Conservation (phyloP, 2,113 vertebrate species). For the Microtus montanus region DNA sequence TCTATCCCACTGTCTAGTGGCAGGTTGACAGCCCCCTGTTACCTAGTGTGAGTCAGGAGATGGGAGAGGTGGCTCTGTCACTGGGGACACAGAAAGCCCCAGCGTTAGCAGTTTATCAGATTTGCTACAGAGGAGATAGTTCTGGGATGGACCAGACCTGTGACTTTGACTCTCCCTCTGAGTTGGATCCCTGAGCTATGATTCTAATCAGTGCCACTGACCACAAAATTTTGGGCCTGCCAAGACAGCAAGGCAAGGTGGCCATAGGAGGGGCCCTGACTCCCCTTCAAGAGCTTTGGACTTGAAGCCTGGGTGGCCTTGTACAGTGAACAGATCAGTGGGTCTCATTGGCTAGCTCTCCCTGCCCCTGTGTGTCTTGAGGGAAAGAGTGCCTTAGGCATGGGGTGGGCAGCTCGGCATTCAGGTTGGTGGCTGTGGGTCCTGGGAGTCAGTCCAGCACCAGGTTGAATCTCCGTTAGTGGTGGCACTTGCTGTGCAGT, state of each 20-base stretch:
- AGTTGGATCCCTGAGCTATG: neutral
- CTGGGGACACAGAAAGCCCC: too few species aligned
- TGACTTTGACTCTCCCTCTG: neutral
- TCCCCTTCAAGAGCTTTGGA: neutral
- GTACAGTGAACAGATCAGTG: neutral
- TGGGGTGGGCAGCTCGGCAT: neutral
- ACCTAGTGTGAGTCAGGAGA: neutral
- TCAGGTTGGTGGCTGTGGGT: neutral
- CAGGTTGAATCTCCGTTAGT: neutral
- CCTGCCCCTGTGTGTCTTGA: neutral
- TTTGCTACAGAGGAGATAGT: neutral
- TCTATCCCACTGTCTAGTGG: neutral
- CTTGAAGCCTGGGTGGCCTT: neutral
- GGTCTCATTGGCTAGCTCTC: too few species aligned
- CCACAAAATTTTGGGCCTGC: neutral
- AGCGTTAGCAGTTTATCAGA: neutral
- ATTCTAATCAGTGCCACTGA: too few species aligned
- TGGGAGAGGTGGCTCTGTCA: neutral
- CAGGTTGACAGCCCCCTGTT: neutral
- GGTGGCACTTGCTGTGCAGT: accelerated
- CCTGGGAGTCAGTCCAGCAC: neutral
- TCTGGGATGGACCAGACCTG: neutral
- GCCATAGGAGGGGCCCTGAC: neutral
- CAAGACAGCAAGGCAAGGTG: neutral
- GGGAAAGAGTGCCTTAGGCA: neutral